Evolutionary conservation across 1,140 invertebrate genomes (phyloP).

Genomic region (Neotoxoptera formosana): DNA sequence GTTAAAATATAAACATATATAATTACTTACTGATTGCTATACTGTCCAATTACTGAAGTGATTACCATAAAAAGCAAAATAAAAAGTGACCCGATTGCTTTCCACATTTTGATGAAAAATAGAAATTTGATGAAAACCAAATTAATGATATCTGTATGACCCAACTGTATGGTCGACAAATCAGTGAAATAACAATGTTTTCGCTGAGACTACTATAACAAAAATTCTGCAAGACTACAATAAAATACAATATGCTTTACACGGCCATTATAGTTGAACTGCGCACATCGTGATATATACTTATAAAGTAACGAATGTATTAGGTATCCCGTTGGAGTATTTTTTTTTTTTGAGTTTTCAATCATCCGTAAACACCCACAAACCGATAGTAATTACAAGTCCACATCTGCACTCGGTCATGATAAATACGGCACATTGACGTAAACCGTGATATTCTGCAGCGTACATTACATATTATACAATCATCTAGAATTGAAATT

Average conservation of each 20-base stretch:
- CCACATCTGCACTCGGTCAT: background rate
- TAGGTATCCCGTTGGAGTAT: background rate
- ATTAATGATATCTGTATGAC: no score
- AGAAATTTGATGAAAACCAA: background rate
- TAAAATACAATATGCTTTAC: no score
- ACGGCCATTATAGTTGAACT: background rate
- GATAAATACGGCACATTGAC: background rate
- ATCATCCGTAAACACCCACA: background rate
- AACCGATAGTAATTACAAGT: background rate
- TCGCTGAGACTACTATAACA: no score
- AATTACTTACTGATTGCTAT: constrained; percentile 38
- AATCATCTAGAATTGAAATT: no score
- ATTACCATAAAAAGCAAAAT: background rate
- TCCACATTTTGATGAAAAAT: background rate
- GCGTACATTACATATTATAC: no score
- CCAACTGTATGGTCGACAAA: no score
- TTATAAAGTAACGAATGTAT: no score
- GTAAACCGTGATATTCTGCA: no score
- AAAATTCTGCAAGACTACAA: no score
- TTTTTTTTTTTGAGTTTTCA: background rate
- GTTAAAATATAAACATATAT: background rate
- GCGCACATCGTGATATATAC: background rate
- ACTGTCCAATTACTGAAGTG: background rate
- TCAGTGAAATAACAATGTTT: no score
- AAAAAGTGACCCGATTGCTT: background rate